phyloP scores from a whole-genome alignment of 1,140 invertebrate species.

The fruit fly (Drosophila melanogaster) region DNA sequence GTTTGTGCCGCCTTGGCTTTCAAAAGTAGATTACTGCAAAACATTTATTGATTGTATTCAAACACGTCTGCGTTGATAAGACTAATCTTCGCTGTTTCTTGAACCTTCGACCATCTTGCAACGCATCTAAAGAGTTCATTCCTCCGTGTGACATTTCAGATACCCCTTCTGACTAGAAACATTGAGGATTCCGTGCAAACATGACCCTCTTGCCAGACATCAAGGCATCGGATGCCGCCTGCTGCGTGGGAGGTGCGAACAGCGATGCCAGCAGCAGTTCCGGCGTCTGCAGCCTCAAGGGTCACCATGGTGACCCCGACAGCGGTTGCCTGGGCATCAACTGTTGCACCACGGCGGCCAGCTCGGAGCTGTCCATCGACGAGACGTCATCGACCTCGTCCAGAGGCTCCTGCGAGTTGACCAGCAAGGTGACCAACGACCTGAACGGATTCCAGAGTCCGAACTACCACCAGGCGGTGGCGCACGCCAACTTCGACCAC shows the following conservation, averaged over 20 bases:
- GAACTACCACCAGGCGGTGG: slow-evolving; percentile 43
- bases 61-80: slow-evolving; percentile 24
- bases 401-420: slow-evolving; percentile 13
- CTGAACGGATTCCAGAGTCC: slow-evolving; percentile 43
- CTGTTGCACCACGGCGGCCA: slow-evolving; percentile 68
- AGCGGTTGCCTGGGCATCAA: slow-evolving; percentile 63
- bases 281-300: slow-evolving; percentile 30
- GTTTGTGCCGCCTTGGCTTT: background rate
- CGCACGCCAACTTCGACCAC: slow-evolving; percentile 72
- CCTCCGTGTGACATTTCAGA: slow-evolving; percentile 21
- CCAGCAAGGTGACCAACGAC: slow-evolving; percentile 68
- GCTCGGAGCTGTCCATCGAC: slow-evolving; percentile 75
- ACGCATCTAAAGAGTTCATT: slow-evolving; percentile 3
- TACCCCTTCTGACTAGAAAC: background rate
- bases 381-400: slow-evolving; percentile 62
- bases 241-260: slow-evolving; percentile 52
- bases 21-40: background rate
- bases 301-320: slow-evolving; percentile 20
- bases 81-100: background rate
- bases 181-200: background rate
- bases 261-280: slow-evolving; percentile 50
- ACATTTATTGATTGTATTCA: background rate
- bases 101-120: background rate
- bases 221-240: slow-evolving; percentile 65
- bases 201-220: slow-evolving; percentile 83